Evolutionary conservation across 2,797 vertebrate species (phyloP).

Genomic region (Synanceia verrucosa): DNA sequence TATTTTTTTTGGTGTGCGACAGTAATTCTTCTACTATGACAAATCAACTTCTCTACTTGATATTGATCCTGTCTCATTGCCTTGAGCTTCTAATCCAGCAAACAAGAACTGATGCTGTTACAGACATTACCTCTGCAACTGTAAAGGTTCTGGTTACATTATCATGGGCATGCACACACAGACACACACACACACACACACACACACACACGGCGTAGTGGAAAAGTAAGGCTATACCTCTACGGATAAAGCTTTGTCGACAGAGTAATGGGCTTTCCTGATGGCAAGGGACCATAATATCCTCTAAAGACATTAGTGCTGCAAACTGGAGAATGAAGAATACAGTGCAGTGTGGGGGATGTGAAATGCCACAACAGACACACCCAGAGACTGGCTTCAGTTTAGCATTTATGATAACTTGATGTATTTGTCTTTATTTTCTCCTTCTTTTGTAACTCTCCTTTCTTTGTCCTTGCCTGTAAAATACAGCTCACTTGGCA

Average conservation of each 20-base stretch:
- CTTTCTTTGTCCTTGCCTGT: constrained; percentile 36
- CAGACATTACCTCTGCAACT: constrained; percentile 38
- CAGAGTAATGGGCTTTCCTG: constrained; percentile 76
- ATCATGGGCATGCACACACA: constrained; percentile 27
- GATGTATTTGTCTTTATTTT: constrained; percentile 31
- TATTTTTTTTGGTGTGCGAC: neutral
- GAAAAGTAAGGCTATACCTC: constrained; percentile 70
- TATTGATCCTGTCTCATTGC: constrained; percentile 37
- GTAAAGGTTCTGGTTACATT: constrained; percentile 59
- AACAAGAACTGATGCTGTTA: constrained; percentile 50
- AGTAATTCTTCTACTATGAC: constrained; percentile 23
- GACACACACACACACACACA: constrained; percentile 16
- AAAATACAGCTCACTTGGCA: constrained; percentile 47
- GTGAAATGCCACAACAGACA: constrained; percentile 48
- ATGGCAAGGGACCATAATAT: constrained; percentile 73
- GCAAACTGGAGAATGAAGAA: constrained; percentile 66
- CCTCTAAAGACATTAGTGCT: constrained; percentile 78
- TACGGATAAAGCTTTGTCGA: constrained; percentile 57
- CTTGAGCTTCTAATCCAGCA: constrained; percentile 31
- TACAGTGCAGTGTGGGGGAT: constrained; percentile 39
- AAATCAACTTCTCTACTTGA: constrained; percentile 42
- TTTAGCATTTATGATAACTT: constrained; percentile 55
- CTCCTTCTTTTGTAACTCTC: constrained; percentile 14
- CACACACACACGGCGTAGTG: constrained; percentile 24
- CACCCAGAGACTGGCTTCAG: constrained; percentile 39